Base-by-base conservation (phyloP, 35 echinoderm and acorn worm species). In the Heliocidaris tuberculata region DNA sequence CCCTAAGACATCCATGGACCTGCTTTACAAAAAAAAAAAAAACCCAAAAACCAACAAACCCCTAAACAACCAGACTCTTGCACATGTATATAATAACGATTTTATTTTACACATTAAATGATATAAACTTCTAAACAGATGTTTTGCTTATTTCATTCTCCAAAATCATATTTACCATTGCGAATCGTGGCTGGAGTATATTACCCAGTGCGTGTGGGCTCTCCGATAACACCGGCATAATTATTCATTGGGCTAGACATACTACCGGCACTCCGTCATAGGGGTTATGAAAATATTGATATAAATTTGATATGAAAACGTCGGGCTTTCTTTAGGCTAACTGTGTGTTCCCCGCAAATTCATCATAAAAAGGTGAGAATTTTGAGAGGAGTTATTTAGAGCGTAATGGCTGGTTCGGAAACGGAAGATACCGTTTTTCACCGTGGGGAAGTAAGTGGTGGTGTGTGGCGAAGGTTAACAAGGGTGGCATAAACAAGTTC, bases 271-370 rank as follows among this genome's bases (percentile, higher is more conserved):
- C 65, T 1, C 87, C 87, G 13, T 89, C 87, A 32, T 13, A 93
- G 91, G 91, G 91, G 87, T 93, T 93, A 93, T 59, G 50, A 93
- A 93, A 93, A 93, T 93, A 93, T 93, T 93, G 49, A 56, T 93
- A 93, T 93, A 48, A 93, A 93, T 93, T 93, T 93, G n/a, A 93
- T 93, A 93, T 48, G 17, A 32, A 93, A 93, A 93, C 91, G 48
- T 93, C 50, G 50, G 50, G 48, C 21, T 93, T 31, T 93, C 49
- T 50, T 93, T 59, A n/a, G 91, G 91, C 48, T 49, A 93, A 27
- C 29, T 93, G 91, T 93, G 47, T 93, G 47, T 93, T 93, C 50
- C 19, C 48, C n/a, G 31, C 91, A 2, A 52, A 27, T 49, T 48
- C 48, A n/a, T 32, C 31, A 59, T 49, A 13, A 93, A 30, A 29